Conservation (phyloP, 2,797 vertebrate genomes). For the Alauda arvensis region DNA sequence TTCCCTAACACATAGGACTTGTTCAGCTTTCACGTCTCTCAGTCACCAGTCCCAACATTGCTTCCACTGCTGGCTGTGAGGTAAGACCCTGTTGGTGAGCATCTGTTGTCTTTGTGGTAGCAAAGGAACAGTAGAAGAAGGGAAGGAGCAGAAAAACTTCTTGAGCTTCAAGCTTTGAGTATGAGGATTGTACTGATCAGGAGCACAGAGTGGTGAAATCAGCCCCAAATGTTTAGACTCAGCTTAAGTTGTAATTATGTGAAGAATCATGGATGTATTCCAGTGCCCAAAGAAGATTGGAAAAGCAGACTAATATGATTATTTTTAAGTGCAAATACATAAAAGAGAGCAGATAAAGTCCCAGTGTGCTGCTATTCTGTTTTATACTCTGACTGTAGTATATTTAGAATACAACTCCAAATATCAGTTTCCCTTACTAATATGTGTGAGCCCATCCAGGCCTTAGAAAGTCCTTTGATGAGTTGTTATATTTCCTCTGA, state of each 20-base stretch:
- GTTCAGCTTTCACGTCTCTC: background rate
- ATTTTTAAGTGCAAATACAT: background rate
- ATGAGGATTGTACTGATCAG: background rate
- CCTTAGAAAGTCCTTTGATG: background rate
- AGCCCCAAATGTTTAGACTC: background rate
- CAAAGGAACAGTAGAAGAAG: background rate
- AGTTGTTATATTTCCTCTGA: conserved; percentile 5
- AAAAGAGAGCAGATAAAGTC: background rate
- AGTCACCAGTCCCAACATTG: background rate
- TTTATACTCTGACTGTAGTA: background rate
- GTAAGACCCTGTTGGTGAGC: background rate
- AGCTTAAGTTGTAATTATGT: background rate
- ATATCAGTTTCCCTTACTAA: background rate
- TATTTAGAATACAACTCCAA: background rate
- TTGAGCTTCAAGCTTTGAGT: background rate
- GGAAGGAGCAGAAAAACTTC: background rate
- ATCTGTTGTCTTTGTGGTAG: background rate
- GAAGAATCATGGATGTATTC: background rate
- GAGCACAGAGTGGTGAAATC: background rate
- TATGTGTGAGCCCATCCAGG: background rate
- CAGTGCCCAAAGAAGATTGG: background rate
- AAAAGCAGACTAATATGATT: background rate
- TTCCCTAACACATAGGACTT: background rate
- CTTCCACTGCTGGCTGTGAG: background rate
- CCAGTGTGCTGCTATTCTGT: background rate